phyloP scores from a whole-genome alignment of 2,888 invertebrate species.

The Andrena marginata region DNA sequence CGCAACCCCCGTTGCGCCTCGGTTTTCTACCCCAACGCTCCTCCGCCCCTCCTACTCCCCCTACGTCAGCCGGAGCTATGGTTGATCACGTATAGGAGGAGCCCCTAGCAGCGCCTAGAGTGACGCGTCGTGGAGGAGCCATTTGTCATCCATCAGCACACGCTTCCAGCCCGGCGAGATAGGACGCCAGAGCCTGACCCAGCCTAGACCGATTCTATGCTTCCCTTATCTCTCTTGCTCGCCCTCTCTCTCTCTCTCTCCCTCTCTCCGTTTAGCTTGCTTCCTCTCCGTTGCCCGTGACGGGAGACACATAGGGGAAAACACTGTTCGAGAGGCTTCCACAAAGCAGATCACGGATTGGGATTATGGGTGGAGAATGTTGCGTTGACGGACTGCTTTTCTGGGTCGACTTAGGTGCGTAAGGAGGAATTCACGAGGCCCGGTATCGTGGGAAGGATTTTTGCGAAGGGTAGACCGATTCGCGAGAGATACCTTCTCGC shows the following conservation, averaged over 20 bases:
- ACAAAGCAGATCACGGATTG: conserved; percentile 29
- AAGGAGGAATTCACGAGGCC: neutral
- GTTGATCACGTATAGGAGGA: conserved; percentile 84
- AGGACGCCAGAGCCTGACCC: conserved; percentile 70
- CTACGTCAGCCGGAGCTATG: conserved; percentile 75
- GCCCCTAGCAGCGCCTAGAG: conserved; percentile 85
- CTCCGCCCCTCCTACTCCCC: conserved; percentile 66
- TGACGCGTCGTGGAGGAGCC: conserved; percentile 85
- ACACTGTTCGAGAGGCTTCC: conserved; percentile 32
- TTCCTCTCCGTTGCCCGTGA: neutral
- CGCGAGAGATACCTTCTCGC: neutral
- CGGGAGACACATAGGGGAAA: conserved; percentile 17
- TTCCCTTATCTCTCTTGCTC: conserved; percentile 62
- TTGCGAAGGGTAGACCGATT: neutral
- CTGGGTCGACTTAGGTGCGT: neutral
- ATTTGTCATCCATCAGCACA: conserved; percentile 85
- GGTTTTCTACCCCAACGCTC: conserved; percentile 84
- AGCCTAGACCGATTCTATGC: conserved; percentile 65
- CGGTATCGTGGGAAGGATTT: neutral
- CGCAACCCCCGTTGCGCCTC: conserved; percentile 82
- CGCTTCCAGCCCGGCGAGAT: conserved; percentile 74
- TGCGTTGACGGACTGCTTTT: neutral
- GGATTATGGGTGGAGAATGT: conserved; percentile 26
- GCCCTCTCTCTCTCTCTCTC: conserved; percentile 3
- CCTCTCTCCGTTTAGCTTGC: neutral